Base-by-base conservation (phyloP, 2,113 vertebrate species). In the Oriolus oriolus region DNA sequence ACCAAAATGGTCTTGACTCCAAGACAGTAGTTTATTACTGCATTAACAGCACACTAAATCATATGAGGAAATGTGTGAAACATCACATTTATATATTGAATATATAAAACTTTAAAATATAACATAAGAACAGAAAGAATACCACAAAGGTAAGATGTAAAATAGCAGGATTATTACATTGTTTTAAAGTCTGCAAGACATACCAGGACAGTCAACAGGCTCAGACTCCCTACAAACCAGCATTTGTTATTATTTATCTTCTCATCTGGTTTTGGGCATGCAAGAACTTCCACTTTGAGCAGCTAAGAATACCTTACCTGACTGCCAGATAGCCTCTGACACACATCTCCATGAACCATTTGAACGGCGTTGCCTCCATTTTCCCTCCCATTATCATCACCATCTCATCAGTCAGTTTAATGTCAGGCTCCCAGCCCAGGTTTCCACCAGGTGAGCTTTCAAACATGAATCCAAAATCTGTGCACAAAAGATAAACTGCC, bases 331-430 rank as follows among this genome's bases (percentile, higher is more conserved):
- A 99, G 56, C 99, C 99, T 30, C 99, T 98, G 94, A 99, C 99
- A 69, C 99, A 99, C 99, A 99, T 99, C 97, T 99, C 99, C 99
- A 99, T 99, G 97, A 99, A 99, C 99, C 99, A 99, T 73, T 99
- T 99, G 97, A 99, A 99, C 6, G 99, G 99, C 0, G 99, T 99
- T n/a, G 99, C 99, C 96, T 99, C 99, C 99, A 99, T 99, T 95
- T 99, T 99, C 35, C 99, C 99, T 9, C 99, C 99, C 99, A 99
- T 99, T 95, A 99, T 99, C 99, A 99, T 99, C 97, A 99, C 99
- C 99, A 99, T 99, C 97, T 99, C 99, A 35, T 99, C 99, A 0
- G 99, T 99, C 76, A 99, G 98, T 86, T 99, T 99, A 96, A 99
- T 99, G 94, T 99, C 99, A 1, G 99, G 99, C 85, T 99, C 99